phyloP scores from a whole-genome alignment of 1,140 invertebrate species.

The Drosophila jambulina region DNA sequence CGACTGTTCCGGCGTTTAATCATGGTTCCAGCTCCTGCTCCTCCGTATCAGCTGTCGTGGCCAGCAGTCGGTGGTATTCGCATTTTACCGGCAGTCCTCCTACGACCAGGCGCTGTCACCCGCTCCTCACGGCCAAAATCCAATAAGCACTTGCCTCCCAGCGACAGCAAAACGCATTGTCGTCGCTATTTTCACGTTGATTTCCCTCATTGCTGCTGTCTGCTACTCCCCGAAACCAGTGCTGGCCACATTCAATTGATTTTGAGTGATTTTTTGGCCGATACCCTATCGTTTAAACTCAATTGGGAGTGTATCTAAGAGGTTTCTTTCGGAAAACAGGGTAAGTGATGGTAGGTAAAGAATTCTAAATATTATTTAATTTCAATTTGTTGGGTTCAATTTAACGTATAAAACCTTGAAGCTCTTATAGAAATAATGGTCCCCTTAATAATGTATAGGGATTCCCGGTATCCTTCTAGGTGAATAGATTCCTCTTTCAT shows the following conservation, averaged over 20 bases:
- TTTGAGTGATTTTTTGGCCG: constrained; percentile 60
- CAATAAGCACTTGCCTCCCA: constrained; percentile 67
- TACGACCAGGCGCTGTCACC: constrained; percentile 50
- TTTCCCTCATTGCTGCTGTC: constrained; percentile 37
- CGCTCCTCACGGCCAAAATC: constrained; percentile 63
- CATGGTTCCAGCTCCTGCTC: neutral
- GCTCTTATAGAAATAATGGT: neutral
- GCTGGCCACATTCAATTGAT: constrained; percentile 76
- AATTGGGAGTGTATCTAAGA: neutral
- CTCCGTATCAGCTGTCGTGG: constrained; percentile 27
- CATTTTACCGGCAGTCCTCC: constrained; percentile 1
- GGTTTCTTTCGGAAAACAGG: neutral
- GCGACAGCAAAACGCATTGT: constrained; percentile 63
- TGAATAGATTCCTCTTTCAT: too few species aligned
- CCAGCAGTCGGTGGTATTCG: constrained; percentile 9
- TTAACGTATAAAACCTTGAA: neutral
- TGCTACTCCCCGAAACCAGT: constrained; percentile 11
- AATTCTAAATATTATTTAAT: neutral
- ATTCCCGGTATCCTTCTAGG: too few species aligned
- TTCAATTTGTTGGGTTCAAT: too few species aligned
- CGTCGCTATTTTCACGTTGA: constrained; percentile 66
- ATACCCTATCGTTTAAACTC: constrained; percentile 7
- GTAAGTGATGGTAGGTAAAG: neutral
- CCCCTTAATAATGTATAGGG: too few species aligned
- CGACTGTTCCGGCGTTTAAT: constrained; percentile 29